A percentile compares a stretch with the other conserved stretches of the same genome.
phyloP scores from a whole-genome alignment of 2,113 vertebrate species.

The Pogonocichla stellata region DNA sequence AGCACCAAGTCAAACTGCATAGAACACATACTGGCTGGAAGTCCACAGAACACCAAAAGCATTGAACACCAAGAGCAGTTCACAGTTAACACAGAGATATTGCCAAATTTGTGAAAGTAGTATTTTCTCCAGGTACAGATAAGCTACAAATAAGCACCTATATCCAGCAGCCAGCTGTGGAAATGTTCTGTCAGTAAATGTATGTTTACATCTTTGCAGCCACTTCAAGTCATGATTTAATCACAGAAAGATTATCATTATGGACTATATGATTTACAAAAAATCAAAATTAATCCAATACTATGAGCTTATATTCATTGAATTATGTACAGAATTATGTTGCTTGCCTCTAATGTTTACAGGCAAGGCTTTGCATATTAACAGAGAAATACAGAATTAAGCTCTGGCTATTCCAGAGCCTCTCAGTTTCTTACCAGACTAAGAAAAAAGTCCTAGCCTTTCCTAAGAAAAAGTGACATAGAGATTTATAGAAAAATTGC shows the following conservation, averaged over 20 bases:
- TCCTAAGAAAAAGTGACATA: background rate
- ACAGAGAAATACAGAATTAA: background rate
- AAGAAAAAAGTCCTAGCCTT: background rate
- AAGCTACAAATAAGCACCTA: background rate
- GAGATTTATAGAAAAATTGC: background rate
- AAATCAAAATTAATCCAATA: background rate
- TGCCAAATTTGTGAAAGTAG: background rate
- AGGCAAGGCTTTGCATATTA: background rate
- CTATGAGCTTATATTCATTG: background rate
- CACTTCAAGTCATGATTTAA: background rate
- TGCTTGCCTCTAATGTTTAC: background rate
- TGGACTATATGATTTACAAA: background rate
- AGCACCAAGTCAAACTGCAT: background rate
- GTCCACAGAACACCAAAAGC: background rate
- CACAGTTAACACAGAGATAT: background rate
- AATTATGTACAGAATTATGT: background rate
- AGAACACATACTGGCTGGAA: background rate
- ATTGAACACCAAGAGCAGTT: background rate
- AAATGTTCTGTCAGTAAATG: background rate
- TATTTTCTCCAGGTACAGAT: background rate
- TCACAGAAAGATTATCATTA: background rate
- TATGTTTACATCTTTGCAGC: background rate
- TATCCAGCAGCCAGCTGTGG: background rate
- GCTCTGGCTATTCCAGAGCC: background rate
- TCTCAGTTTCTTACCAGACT: background rate